Conservation (phyloP, 1,140 invertebrate genomes). For the Cherax quadricarinatus region DNA sequence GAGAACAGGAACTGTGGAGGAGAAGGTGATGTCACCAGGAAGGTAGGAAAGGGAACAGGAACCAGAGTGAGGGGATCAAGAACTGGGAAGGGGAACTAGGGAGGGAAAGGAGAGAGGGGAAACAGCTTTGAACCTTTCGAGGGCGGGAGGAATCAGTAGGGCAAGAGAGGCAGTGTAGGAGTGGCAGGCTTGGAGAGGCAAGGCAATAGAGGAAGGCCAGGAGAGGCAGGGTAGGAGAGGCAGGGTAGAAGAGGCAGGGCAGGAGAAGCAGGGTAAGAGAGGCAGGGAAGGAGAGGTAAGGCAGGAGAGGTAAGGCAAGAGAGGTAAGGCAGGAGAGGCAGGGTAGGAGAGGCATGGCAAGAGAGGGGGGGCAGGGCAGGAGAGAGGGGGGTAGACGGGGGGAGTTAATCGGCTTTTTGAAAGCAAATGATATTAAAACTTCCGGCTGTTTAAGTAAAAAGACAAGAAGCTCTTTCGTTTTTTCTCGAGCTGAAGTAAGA, state of each 20-base stretch:
- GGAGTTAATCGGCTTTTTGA: constrained; percentile 55
- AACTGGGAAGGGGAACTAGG: background rate
- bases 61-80: too few species aligned
- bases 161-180: too few species aligned
- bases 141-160: too few species aligned
- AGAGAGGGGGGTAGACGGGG: background rate
- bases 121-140: too few species aligned
- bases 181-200: background rate
- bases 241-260: background rate
- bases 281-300: background rate
- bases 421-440: constrained; percentile 68
- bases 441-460: constrained; percentile 68
- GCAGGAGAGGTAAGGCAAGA: background rate
- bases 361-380: background rate
- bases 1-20: too few species aligned
- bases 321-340: background rate
- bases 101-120: background rate
- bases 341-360: background rate
- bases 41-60: too few species aligned
- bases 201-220: background rate
- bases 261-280: background rate
- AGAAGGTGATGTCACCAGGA: too few species aligned
- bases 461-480: constrained; percentile 64
- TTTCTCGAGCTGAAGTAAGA: constrained; percentile 55
- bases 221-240: constrained; percentile 10